phyloP scores from a whole-genome alignment of 2,888 invertebrate genomes.

The Cantharis lateralis region DNA sequence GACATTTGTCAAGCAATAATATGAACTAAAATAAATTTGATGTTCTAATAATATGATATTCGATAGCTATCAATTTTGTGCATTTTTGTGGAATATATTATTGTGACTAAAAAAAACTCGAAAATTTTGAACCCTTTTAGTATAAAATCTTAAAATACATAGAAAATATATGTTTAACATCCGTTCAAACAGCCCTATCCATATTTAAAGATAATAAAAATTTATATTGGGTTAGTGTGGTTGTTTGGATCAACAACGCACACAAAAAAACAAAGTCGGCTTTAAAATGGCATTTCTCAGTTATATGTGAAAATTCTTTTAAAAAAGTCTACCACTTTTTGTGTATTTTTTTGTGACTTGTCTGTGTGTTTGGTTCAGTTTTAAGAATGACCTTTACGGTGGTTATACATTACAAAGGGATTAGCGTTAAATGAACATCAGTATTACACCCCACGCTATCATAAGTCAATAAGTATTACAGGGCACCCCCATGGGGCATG shows the following conservation, averaged over 20 bases:
- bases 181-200: constrained; percentile 6
- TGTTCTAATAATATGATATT: not conserved
- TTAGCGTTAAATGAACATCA: constrained; percentile 34
- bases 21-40: not conserved
- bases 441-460: constrained; percentile 30
- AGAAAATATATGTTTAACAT: constrained; percentile 5
- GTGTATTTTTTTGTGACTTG: not conserved
- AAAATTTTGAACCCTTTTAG: not conserved
- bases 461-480: constrained; percentile 37
- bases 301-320: constrained; percentile 27
- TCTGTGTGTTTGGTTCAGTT: not conserved
- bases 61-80: not conserved
- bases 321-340: constrained; percentile 6
- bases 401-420: constrained; percentile 28
- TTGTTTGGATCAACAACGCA: constrained; percentile 10
- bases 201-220: constrained; percentile 27
- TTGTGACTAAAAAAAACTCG: not conserved
- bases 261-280: constrained; percentile 13
- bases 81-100: not conserved
- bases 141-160: not conserved
- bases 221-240: constrained; percentile 18
- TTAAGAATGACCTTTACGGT: constrained; percentile 2
- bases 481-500: constrained; percentile 42
- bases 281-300: constrained; percentile 29
- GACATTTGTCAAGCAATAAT: not conserved